Percentiles rank a stretch among this genome's conserved stretches.
These are phyloP conservation scores for Saiga tatarica DNA, from an alignment of 2,113 vertebrate genomes.

Conservation along the genomic window DNA sequence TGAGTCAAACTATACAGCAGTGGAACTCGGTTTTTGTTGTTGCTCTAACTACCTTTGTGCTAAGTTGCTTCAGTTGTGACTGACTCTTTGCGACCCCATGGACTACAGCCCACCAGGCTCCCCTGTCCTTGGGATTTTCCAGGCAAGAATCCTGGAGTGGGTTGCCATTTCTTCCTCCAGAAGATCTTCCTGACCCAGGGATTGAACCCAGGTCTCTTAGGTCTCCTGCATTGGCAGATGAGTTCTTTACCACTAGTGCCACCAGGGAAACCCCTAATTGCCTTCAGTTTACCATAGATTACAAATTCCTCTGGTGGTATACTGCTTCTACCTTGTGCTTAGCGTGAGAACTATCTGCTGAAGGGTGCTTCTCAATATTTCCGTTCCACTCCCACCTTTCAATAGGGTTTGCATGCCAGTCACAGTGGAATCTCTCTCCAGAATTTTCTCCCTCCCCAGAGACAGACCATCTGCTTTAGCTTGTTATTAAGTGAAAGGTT, in stretches of 20 bases:
- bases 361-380: neutral
- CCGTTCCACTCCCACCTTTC: neutral
- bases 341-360: neutral
- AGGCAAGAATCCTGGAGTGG: neutral
- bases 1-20: neutral
- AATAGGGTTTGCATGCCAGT: neutral
- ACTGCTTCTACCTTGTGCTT: neutral
- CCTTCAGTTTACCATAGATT: neutral
- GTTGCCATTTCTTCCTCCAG: neutral
- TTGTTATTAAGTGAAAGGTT: neutral
- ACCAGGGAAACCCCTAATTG: neutral
- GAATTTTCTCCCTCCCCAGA: neutral
- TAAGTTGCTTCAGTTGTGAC: neutral
- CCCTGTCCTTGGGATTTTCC: neutral
- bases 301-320: neutral
- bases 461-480: neutral
- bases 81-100: neutral
- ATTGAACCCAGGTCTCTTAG: neutral
- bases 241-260: neutral
- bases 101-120: neutral
- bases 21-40: neutral
- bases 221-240: neutral
- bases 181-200: neutral
- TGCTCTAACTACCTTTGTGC: neutral
- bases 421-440: neutral